A percentile compares a stretch with the other conserved stretches of the same genome.
Conservation (phyloP, 2,888 invertebrate species). For the Ormyrus thymus region DNA sequence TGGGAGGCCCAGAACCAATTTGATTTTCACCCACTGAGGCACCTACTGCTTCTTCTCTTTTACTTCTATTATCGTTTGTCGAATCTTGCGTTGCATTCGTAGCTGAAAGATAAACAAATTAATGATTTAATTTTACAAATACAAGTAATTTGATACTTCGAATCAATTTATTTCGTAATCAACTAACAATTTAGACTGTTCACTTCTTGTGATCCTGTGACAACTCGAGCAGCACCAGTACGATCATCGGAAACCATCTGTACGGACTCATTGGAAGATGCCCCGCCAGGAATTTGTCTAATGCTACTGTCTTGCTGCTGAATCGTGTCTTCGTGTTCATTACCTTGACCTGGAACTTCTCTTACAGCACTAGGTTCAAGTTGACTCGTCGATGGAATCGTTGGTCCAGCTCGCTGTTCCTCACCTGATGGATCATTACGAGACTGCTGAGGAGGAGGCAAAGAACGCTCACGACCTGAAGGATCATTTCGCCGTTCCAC, state of each 20-base stretch:
- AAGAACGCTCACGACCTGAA: slow-evolving; percentile 70
- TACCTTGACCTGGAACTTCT: slow-evolving; percentile 70
- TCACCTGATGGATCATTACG: slow-evolving; percentile 72
- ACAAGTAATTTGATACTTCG: no score
- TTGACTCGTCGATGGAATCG: slow-evolving; percentile 59
- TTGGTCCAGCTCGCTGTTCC: slow-evolving; percentile 57
- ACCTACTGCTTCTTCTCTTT: slow-evolving; percentile 72
- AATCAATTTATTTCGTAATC: not conserved
- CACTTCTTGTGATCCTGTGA: slow-evolving; percentile 71
- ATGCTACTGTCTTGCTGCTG: slow-evolving; percentile 63
- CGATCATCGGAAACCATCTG: slow-evolving; percentile 65
- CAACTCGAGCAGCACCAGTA: slow-evolving; percentile 64
- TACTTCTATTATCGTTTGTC: slow-evolving; percentile 65
- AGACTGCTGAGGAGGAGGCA: slow-evolving; percentile 67
- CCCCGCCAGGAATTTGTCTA: slow-evolving; percentile 70
- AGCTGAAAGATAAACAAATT: slow-evolving; percentile 56
- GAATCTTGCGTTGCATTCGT: slow-evolving; percentile 63
- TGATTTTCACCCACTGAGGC: slow-evolving; percentile 68
- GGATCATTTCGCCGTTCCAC: slow-evolving; percentile 71
- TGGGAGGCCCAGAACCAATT: slow-evolving; percentile 62
- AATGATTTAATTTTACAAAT: not conserved
- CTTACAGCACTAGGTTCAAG: slow-evolving; percentile 66
- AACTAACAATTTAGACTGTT: slow-evolving; percentile 63
- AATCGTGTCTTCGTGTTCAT: slow-evolving; percentile 63
- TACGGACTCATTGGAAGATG: slow-evolving; percentile 67